These are phyloP conservation scores for Elgaria multicarinata DNA, from an alignment of 2,113 vertebrate genomes.

Conservation along the genomic window DNA sequence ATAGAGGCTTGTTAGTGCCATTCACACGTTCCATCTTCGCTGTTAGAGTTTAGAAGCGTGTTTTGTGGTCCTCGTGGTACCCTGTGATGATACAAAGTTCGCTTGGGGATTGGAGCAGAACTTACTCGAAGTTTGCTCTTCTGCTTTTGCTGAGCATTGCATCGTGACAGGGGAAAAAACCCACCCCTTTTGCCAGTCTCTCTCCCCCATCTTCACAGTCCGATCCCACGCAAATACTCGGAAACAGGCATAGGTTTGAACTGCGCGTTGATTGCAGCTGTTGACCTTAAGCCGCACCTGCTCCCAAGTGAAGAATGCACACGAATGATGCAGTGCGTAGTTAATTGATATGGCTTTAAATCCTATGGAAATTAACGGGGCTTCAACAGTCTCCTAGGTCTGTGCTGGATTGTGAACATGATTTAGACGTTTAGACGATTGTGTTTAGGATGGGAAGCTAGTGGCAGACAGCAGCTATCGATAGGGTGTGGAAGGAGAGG, in stretches of 20 bases:
- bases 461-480: neutral
- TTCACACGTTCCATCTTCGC: neutral
- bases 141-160: neutral
- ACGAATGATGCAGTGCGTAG: neutral
- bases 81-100: neutral
- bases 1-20: neutral
- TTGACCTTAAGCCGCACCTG: neutral
- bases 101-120: neutral
- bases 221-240: neutral
- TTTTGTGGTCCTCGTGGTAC: neutral
- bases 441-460: neutral
- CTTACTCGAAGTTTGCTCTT: neutral
- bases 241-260: neutral
- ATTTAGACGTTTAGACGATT: too few relatives aligned
- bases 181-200: neutral
- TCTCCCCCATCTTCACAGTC: neutral
- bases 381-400: neutral
- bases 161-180: too few relatives aligned
- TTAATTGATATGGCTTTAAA: neutral
- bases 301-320: neutral
- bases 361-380: neutral
- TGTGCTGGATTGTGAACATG: neutral
- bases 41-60: neutral
- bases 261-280: neutral
- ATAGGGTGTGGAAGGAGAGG: too few relatives aligned